These are phyloP conservation scores for Pherbina coryleti DNA, from an alignment of 2,888 invertebrate genomes.

Conservation along the genomic window DNA sequence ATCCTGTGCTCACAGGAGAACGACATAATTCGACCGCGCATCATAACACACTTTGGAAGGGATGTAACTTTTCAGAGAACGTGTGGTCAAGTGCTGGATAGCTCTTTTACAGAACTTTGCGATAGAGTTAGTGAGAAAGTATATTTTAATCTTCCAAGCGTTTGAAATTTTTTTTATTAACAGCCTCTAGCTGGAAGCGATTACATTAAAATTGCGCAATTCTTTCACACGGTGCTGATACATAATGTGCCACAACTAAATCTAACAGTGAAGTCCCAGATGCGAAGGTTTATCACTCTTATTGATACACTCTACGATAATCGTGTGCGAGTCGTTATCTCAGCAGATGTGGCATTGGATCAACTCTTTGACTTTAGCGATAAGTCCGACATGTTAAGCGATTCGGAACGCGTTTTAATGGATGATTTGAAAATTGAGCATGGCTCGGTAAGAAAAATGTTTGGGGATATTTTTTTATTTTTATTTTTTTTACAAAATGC, in stretches of 20 bases:
- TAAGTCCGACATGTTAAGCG: constrained; percentile 72
- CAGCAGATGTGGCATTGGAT: constrained; percentile 83
- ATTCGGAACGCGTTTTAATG: constrained; percentile 90
- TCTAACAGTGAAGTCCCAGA: constrained; percentile 83
- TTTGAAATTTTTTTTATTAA: not conserved
- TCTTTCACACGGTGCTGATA: constrained; percentile 95
- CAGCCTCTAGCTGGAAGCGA: constrained; percentile 94
- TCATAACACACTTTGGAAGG: constrained; percentile 88
- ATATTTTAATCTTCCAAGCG: not conserved
- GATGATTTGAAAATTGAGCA: constrained; percentile 91
- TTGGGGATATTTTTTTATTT: too few relatives aligned
- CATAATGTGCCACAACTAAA: constrained; percentile 89
- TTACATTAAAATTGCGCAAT: constrained; percentile 91
- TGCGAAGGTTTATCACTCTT: constrained; percentile 94
- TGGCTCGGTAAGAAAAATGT: constrained; percentile 74
- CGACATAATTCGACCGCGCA: constrained; percentile 87
- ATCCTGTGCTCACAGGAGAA: constrained; percentile 89
- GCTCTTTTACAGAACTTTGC: constrained; percentile 91
- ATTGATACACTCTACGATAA: constrained; percentile 98
- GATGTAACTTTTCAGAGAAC: constrained; percentile 89
- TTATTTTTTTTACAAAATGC: too few relatives aligned
- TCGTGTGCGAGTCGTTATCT: constrained; percentile 87
- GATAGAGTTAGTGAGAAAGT: constrained; percentile 77
- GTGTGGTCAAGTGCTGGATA: constrained; percentile 92
- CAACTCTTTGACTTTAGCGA: constrained; percentile 75